Base-by-base conservation (phyloP, 2,888 invertebrate genomes). In the Stenodera caucasica region DNA sequence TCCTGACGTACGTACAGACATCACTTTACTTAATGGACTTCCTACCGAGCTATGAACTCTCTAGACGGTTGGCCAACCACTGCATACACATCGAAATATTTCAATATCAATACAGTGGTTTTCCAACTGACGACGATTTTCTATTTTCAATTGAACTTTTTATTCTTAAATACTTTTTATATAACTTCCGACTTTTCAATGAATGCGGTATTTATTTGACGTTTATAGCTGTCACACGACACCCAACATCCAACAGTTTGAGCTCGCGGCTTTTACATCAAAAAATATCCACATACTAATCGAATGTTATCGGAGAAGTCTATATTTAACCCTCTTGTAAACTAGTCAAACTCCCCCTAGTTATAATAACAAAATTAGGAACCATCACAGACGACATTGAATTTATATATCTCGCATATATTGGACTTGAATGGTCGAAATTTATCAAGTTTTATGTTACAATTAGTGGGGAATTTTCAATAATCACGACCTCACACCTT, bases 11-110 rank as follows among this genome's bases (percentile, higher is more conserved):
- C 64, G 67, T 63, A 67, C 65, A 67, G 67, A 67, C 67, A 67
- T 68, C 69, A 69, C 68, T 69, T 69, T 68, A 67, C 67, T 68
- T 69, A 69, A 69, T 69, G 69, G 69, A 69, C 68, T 69, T 69
- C 68, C 69, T 68, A 65, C 61, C 55, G 58, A 58, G 59, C 60
- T 60, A 60, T 60, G 55, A 60, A 63, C 63, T 63, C 63, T 60
- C 58, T 56, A 62, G 63, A 62, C 57, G 60, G 58, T 63, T 57
- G 60, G 61, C 60, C 61, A 63, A 63, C 63, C 63, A 65, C 62
- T 56, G 59, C 55, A 59, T 65, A 59, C 63, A 61, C 61, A 61
- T 63, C 58, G 61, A 60, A 49, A 58, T 65, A 66, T 66, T 68
- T 68, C 66, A 65, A 64, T 65, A 64, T 65, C 63, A 63, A 64